A percentile compares a stretch with the other conserved stretches of the same genome.
These are phyloP conservation scores for Mallotus villosus DNA, from an alignment of 2,797 vertebrate species.

Conservation along the genomic window DNA sequence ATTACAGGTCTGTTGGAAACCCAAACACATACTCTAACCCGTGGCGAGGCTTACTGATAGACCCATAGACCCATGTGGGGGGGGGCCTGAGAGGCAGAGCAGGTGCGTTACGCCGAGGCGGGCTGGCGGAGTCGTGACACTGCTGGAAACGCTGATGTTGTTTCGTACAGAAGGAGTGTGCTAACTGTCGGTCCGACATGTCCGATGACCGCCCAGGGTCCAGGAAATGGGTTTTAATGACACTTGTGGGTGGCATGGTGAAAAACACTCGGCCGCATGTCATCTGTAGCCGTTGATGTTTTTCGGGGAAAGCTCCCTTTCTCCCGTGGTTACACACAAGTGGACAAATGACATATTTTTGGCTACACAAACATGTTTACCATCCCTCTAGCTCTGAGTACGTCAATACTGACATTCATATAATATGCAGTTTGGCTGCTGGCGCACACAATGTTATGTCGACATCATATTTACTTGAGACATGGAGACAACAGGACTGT, in stretches of 20 bases:
- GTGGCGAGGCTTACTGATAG: constrained; percentile 52
- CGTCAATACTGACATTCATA: background rate
- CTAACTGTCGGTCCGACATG: too few species aligned
- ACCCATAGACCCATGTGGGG: constrained; percentile 49
- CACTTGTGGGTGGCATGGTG: background rate
- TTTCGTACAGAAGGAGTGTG: background rate
- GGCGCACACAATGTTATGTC: background rate
- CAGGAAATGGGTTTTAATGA: background rate
- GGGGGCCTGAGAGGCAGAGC: constrained; percentile 38
- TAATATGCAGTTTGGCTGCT: background rate
- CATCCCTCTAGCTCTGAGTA: too few species aligned
- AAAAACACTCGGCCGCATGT: background rate
- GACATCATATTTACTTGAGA: background rate
- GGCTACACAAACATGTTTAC: background rate
- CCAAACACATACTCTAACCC: constrained; percentile 55
- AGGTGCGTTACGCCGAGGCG: constrained; percentile 28
- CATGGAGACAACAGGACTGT: background rate
- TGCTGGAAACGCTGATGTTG: background rate
- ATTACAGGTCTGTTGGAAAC: constrained; percentile 54
- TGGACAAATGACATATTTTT: background rate
- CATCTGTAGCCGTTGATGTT: too few species aligned
- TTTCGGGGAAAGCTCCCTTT: background rate
- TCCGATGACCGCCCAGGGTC: background rate
- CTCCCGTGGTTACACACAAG: background rate
- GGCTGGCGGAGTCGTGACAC: background rate